These are phyloP conservation scores for Belgica antarctica DNA, from an alignment of 2,888 invertebrate genomes.

Conservation along the genomic window DNA sequence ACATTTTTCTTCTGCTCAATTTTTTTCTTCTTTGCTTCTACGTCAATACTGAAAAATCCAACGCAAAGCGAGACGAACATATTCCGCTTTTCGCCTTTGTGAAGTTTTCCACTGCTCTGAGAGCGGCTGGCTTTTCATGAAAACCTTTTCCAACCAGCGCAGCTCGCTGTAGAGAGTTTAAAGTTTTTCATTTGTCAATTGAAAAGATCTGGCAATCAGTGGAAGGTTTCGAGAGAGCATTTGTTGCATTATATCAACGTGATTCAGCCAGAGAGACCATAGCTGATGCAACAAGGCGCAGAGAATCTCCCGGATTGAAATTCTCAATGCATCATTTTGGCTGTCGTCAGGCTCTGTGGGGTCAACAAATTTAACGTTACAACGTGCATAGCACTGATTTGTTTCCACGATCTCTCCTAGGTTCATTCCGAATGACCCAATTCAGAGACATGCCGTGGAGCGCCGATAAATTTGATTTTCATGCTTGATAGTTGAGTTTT, in stretches of 20 bases:
- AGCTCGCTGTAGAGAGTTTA: not conserved
- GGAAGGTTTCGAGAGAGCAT: too few species aligned
- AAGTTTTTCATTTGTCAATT: not conserved
- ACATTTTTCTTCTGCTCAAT: constrained; percentile 38
- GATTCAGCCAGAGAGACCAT: not conserved
- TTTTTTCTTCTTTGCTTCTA: constrained; percentile 36
- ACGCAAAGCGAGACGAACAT: constrained; percentile 35
- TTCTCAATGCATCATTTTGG: not conserved
- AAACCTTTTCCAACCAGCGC: not conserved
- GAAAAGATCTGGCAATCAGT: too few species aligned
- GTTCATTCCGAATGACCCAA: constrained; percentile 24
- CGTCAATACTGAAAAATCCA: constrained; percentile 40
- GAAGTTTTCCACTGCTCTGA: constrained; percentile 36
- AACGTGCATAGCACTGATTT: constrained; percentile 16
- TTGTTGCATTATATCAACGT: too few species aligned
- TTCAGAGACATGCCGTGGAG: constrained; percentile 1
- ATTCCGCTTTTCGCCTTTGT: not conserved
- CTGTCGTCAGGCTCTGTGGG: constrained; percentile 9
- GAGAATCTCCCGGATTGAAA: not conserved
- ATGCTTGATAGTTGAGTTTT: not conserved
- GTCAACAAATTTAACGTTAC: not conserved
- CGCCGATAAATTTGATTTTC: constrained; percentile 6
- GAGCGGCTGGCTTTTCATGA: constrained; percentile 6
- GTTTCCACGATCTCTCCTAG: not conserved
- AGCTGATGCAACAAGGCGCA: not conserved